Evolutionary conservation across 2,888 invertebrate species (phyloP), one percentile per base, ranked within the genome.

Genomic region (Chymomyza procnemis): DNA sequence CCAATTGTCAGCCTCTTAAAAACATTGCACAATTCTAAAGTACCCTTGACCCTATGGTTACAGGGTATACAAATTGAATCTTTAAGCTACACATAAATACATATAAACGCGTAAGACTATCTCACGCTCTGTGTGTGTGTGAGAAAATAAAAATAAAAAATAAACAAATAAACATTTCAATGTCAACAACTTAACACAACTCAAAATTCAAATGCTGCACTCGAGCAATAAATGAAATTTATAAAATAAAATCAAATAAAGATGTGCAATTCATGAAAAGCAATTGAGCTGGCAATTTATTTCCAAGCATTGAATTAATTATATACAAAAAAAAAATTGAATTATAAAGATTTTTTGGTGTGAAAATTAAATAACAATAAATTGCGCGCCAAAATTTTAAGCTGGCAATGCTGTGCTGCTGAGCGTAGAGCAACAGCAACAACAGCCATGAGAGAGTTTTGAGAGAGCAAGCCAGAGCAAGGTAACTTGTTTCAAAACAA

Each of bases 1-100:
- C n/a, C n/a, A n/a, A n/a, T n/a, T n/a, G n/a, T n/a, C n/a, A n/a
- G 26, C 26, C 26, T 26, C 26, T 26, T 64, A 48, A 76, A 73
- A 74, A 61, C 26, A 26, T 26, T 26, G 26, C 26, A 26, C 26
- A 26, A 26, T 26, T 26, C 26, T 26, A 26, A 6, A 26, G 8
- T 26, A 26, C 26, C 26, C 26, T 4, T 26, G 26, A 26, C 26
- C 26, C 26, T 26, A 26, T 26, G 26, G 26, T 3, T 26, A 26
- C 26, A 26, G 26, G 8, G 26, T 26, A 26, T 26, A 26, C 4
- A 26, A 26, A 26, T 26, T 6, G 12, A 12, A 41, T 41, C 34
- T 41, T 9, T 41, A 41, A 41, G 54, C 54, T 41, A 50, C 18
- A 50, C 16, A n/a, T 50, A 50, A 50, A 14, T 3, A 9, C 6